Evolutionary conservation across 2,888 invertebrate genomes (phyloP), one percentile per base, ranked within the genome.

Genomic region (Julus scandinavius): DNA sequence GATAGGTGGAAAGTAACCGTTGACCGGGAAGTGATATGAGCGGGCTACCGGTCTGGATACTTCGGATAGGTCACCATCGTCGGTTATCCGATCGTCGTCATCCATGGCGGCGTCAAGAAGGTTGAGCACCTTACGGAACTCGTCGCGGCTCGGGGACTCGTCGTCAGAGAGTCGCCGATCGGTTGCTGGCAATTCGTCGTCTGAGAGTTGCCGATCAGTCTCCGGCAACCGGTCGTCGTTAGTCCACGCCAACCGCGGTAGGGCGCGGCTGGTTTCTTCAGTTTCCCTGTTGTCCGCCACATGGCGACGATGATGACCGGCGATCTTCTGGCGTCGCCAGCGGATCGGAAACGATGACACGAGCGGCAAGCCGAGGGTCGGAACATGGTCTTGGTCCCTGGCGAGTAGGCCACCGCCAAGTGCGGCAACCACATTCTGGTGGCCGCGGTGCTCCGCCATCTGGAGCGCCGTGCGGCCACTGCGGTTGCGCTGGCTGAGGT

Each of bases 381-480:
- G n/a, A n/a, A n/a, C n/a, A n/a, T 29, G 87, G 38, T 20, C 54
- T 9, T n/a, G 87, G 58, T 29, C 50, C n/a, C 17, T 45, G 49
- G 49, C 38, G 20, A 50, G 9, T 7, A 54, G 87, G 20, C 7
- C 40, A 1, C 86, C 86, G 40, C 86, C 88, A 11, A 88, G 63
- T n/a, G 41, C 41, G 38, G 49, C 11, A 3, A 83, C 86, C 7
- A 88, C 86, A 2, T 45, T 1, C 41, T 87, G 58, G 86, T 90
- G 89, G 15, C 90, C 88, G 86, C 89, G 89, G 2, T 87, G 58
- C 0, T 86, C 88, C 2, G 90, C 90, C 20, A 89, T 20, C 63
- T 90, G 88, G 13, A 89, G 85, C 6, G 90, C 90, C 6, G 90
- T 90, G 29, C 87, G 87, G 9, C 90, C 90, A 80, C 89, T 88